Evolutionary conservation across 2,113 vertebrate species (phyloP), one percentile per base, ranked within the genome.

Genomic region (Chlorocebus sabaeus): DNA sequence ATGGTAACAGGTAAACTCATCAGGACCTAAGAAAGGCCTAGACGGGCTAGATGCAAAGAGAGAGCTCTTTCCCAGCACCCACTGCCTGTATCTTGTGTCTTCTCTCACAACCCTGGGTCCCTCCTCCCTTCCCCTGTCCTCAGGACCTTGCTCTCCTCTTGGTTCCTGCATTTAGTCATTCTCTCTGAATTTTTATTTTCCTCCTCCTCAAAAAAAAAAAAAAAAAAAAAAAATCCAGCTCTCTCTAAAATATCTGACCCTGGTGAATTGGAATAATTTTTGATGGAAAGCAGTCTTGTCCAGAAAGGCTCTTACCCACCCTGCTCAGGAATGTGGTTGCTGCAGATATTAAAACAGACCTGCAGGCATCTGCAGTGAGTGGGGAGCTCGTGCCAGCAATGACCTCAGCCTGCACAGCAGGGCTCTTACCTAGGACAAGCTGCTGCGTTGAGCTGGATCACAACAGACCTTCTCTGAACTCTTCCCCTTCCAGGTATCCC

Each of bases 261-360:
- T 88, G 59, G 93, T 92, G 95, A 85, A 95, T n/a, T 94, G 94
- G 78, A 94, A 67, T 96, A 38, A 89, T 94, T 93, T 90, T 95
- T 97, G 98, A 98, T 98, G 96, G 97, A 98, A 97, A 98, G 92
- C 94, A 89, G 91, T 89, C 96, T 97, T 96, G 84, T 97, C 97
- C 98, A 98, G 94, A 32, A 97, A 0, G 0, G 55, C 97, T 98
- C 95, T 98, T 98, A 98, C 97, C 98, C 98, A 93, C 98, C 98
- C 98, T 97, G 73, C 97, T 98, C 81, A 98, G 98, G 99, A 99
- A 99, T 98, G 98, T 87, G 30, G 96, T 96, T 95, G 96, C 98
- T 98, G 97, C 98, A 97, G 98, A 98, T 98, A 98, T 98, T 98
- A 98, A 98, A 98, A 96, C 97, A 97, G 91, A 98, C 98, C 98